Conservation (phyloP, 2,113 vertebrate genomes). For the Myotis lucifugus region DNA sequence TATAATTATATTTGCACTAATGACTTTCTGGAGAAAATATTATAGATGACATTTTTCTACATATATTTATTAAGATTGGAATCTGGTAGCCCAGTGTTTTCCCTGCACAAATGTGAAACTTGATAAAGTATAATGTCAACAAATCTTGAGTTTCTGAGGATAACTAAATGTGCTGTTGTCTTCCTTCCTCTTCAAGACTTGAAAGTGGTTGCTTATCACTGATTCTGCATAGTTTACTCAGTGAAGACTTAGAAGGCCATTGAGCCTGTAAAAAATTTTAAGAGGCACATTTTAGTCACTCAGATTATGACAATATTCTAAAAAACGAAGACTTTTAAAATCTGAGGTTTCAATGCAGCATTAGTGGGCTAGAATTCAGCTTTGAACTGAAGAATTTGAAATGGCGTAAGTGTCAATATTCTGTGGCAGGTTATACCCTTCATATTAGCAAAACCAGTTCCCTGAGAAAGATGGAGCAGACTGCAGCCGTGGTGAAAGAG, state of each 20-base stretch:
- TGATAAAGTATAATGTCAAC: constrained; percentile 69
- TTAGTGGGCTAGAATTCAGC: constrained; percentile 43
- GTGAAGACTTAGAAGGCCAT: background rate
- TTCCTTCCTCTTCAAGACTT: constrained; percentile 58
- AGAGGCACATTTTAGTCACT: constrained; percentile 51
- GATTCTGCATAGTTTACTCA: constrained; percentile 9
- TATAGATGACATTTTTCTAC: constrained; percentile 82
- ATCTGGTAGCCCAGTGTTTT: constrained; percentile 76
- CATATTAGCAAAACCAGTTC: background rate
- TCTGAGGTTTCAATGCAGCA: constrained; percentile 55
- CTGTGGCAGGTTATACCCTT: background rate
- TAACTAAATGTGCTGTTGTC: constrained; percentile 61
- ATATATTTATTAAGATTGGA: constrained; percentile 83
- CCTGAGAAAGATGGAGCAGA: background rate
- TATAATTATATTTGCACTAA: constrained; percentile 88
- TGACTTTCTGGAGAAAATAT: constrained; percentile 83
- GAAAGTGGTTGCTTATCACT: background rate
- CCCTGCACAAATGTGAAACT: constrained; percentile 73
- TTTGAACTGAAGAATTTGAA: constrained; percentile 52
- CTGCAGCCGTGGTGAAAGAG: background rate
- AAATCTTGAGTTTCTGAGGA: constrained; percentile 63
- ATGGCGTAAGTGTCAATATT: fast-evolving
- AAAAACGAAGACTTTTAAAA: constrained; percentile 74
- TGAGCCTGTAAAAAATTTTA: constrained; percentile 14
- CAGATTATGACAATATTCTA: constrained; percentile 58